Evolutionary conservation across 2,113 vertebrate species (phyloP).

Genomic region (Podilymbus podiceps): DNA sequence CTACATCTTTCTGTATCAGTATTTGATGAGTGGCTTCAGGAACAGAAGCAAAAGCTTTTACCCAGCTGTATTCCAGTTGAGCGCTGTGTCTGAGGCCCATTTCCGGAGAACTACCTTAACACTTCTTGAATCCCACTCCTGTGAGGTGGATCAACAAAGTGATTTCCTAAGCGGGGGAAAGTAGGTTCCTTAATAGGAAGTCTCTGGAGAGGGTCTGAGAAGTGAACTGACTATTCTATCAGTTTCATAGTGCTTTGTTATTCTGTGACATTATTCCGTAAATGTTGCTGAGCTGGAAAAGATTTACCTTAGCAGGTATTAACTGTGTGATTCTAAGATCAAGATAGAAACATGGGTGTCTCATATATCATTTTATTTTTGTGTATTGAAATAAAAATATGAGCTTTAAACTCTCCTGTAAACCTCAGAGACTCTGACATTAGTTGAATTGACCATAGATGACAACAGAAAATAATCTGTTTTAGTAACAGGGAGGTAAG

Average conservation of each 20-base stretch:
- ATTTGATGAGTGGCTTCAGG: not conserved
- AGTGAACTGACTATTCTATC: not conserved
- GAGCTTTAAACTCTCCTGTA: not conserved
- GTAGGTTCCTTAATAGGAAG: not conserved
- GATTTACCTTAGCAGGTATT: not conserved
- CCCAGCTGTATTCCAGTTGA: not conserved
- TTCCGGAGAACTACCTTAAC: not conserved
- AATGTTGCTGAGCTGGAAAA: not conserved
- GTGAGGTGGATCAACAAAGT: not conserved
- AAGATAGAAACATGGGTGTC: not conserved
- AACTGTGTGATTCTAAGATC: not conserved
- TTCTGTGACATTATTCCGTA: not conserved
- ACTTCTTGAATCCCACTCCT: not conserved
- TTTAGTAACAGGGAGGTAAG: not conserved
- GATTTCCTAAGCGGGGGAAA: not conserved
- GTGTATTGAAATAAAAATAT: not conserved
- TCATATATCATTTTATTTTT: not conserved
- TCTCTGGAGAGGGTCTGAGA: not conserved
- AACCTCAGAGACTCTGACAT: not conserved
- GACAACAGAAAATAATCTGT: not conserved
- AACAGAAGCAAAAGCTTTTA: not conserved
- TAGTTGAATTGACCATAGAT: not conserved
- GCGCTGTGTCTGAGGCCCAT: not conserved
- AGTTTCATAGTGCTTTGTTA: not conserved
- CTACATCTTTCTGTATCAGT: not conserved